Conservation (phyloP, 2,888 invertebrate species). For the Plusia festucae region DNA sequence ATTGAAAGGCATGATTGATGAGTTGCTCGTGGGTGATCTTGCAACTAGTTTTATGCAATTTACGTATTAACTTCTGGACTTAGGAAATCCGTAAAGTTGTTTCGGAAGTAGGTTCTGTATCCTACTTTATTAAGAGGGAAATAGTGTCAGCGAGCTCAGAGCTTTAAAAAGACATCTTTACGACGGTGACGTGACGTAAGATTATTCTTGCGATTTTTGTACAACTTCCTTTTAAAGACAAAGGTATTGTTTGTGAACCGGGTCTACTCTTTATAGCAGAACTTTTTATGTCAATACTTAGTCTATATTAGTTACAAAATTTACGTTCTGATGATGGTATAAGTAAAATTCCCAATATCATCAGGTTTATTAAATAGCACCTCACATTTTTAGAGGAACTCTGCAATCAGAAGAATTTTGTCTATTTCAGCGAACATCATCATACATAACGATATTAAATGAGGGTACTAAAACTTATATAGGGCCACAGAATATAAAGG, state of each 20-base stretch:
- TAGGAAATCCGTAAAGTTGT: constrained; percentile 8
- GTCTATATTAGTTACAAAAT: too few species aligned
- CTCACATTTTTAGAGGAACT: neutral
- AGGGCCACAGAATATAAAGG: constrained; percentile 28
- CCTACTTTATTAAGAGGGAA: too few species aligned
- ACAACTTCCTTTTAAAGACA: too few species aligned
- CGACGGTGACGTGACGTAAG: too few species aligned
- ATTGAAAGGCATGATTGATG: constrained; percentile 51
- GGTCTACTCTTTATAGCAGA: too few species aligned
- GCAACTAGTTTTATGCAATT: constrained; percentile 25
- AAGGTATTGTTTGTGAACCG: too few species aligned
- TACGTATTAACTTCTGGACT: neutral
- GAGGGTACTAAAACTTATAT: constrained; percentile 12
- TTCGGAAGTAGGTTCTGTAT: neutral
- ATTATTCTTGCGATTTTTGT: too few species aligned
- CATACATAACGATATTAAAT: neutral
- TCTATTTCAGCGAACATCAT: neutral
- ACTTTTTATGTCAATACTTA: too few species aligned
- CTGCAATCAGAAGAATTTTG: neutral
- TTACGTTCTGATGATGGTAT: too few species aligned
- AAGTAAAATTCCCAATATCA: neutral
- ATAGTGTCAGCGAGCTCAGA: too few species aligned
- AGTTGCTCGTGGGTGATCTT: constrained; percentile 36
- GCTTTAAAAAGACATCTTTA: too few species aligned
- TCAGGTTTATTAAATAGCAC: neutral